Evolutionary conservation across 2,113 vertebrate genomes (phyloP).

Genomic region (Microcebus murinus): DNA sequence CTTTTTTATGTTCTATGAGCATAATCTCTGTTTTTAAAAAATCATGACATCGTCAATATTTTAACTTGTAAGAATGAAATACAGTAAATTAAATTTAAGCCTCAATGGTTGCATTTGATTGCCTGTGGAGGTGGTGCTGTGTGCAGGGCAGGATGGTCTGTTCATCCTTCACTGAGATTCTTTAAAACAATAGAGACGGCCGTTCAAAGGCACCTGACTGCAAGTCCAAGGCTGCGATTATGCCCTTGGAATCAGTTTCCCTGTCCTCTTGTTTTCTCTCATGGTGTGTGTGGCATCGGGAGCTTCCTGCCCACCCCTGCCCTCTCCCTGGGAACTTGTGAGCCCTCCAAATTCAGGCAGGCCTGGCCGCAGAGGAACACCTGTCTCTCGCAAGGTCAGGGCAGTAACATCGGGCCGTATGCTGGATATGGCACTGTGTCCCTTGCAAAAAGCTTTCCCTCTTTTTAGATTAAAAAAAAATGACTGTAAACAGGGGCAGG

Average conservation of each 20-base stretch:
- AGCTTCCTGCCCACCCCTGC: background rate
- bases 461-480: background rate
- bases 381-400: background rate
- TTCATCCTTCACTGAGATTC: background rate
- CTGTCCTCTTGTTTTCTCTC: background rate
- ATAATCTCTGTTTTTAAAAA: background rate
- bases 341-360: background rate
- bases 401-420: accelerated
- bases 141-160: no score
- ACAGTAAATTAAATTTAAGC: background rate
- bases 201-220: background rate
- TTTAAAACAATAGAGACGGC: no score
- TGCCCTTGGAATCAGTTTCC: background rate
- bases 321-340: background rate
- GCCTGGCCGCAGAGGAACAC: background rate
- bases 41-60: background rate
- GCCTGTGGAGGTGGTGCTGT: no score
- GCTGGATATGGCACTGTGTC: background rate
- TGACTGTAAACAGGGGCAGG: background rate
- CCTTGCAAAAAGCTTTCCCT: background rate
- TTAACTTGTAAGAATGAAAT: background rate
- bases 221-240: background rate
- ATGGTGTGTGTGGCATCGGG: background rate
- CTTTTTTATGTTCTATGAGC: background rate
- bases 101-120: background rate